Evolutionary conservation across 2,797 vertebrate genomes (phyloP), one percentile per base, ranked within the genome.

Genomic region (Sebastes minor): DNA sequence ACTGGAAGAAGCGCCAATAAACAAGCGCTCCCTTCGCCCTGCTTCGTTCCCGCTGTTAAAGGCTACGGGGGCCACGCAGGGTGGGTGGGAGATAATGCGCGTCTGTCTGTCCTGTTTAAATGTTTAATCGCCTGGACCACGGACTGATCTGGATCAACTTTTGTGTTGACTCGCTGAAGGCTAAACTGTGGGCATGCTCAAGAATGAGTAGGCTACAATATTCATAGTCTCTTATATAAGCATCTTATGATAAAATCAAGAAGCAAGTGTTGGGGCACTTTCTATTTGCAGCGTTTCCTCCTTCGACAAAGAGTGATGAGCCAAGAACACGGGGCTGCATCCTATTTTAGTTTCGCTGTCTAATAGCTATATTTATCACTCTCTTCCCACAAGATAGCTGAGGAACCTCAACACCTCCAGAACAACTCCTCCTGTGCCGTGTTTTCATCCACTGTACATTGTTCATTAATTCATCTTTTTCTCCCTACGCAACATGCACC

Each of bases 171-270:
- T 83, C 0, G 56, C 86, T 85, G 70, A 46, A 80, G 88, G 90
- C 85, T 74, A 35, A 74, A 52, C 74, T 69, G 88, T 82, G 79
- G 86, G 83, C 61, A 83, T 2, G 6, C 81, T 80, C 77, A 83
- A 2, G 85, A 81, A 75, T 71, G 85, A 88, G 84, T 80, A 86
- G 88, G 91, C 86, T 80, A 70, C 86, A 90, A 84, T 78, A 92
- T 86, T 88, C 83, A 91, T 70, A 73, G 55, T 22, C 71, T 89
- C 81, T 91, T 93, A 92, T 75, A 77, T 89, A 92, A 91, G 55
- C 56, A 67, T 83, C 72, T 85, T 78, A 53, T 86, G 83, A 89
- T 83, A 83, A 85, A 78, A 85, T 84, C 84, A 84, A 78, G 83
- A 88, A 80, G 74, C 49, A 77, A 83, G 83, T 62, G 75, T 86